Conservation (phyloP, 2,888 invertebrate species). For the Tiliacea aurago region DNA sequence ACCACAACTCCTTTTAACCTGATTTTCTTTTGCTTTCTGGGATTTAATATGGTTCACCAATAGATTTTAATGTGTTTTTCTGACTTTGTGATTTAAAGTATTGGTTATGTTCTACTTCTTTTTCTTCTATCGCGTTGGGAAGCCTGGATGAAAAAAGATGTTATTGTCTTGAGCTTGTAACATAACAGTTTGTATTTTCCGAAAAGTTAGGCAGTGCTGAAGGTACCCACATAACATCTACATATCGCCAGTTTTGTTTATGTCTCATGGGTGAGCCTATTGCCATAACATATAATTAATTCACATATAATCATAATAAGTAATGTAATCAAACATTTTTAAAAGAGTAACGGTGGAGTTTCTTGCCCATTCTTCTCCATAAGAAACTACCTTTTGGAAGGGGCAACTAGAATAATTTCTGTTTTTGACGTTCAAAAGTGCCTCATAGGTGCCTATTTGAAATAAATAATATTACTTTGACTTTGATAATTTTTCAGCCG, state of each 20-base stretch:
- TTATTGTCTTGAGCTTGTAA: not conserved
- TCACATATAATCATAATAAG: too few relatives aligned
- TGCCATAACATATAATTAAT: not conserved
- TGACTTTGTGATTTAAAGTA: not conserved
- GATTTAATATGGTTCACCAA: not conserved
- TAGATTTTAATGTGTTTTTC: not conserved
- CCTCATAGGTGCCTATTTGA: too few relatives aligned
- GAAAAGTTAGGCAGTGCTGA: not conserved
- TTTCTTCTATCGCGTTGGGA: not conserved
- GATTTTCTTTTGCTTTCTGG: slow-evolving; percentile 20
- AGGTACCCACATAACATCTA: not conserved
- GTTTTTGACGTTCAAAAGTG: too few relatives aligned
- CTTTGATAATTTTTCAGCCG: too few relatives aligned
- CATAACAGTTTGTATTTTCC: not conserved
- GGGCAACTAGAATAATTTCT: too few relatives aligned
- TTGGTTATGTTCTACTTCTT: not conserved
- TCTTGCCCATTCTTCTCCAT: too few relatives aligned
- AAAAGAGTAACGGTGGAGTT: too few relatives aligned
- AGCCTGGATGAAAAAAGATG: not conserved
- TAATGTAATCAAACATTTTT: too few relatives aligned
- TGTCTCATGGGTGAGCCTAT: not conserved
- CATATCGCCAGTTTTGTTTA: not conserved
- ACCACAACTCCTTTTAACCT: slow-evolving; percentile 38
- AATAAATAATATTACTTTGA: too few relatives aligned
- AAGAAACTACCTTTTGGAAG: too few relatives aligned